These are phyloP conservation scores for Ariopsis seemanni DNA, from an alignment of 2,113 vertebrate genomes.

Conservation along the genomic window DNA sequence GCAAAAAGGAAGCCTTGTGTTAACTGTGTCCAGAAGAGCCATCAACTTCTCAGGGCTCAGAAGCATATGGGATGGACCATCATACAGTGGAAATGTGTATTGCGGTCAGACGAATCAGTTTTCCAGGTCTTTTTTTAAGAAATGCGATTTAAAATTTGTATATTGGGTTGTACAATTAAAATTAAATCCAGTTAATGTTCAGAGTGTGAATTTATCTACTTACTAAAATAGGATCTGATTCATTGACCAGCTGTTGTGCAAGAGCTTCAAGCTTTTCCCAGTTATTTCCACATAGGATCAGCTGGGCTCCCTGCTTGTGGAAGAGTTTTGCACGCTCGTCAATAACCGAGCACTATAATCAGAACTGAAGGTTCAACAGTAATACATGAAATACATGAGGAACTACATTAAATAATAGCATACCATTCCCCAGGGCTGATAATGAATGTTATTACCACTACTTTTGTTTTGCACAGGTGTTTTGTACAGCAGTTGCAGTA, in stretches of 20 bases:
- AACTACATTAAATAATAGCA: constrained; percentile 36
- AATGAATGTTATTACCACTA: constrained; percentile 86
- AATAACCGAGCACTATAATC: not conserved
- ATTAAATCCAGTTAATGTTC: not conserved
- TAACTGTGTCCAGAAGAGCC: too few species aligned
- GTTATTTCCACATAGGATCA: constrained; percentile 87
- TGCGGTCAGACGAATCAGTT: too few species aligned
- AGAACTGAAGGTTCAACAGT: not conserved
- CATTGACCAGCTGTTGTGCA: constrained; percentile 75
- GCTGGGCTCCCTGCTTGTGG: constrained; percentile 82
- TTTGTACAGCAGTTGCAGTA: constrained; percentile 79
- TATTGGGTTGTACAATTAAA: not conserved
- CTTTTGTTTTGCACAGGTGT: constrained; percentile 87
- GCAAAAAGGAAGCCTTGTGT: too few species aligned
- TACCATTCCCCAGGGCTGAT: constrained; percentile 88
- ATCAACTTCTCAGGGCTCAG: too few species aligned
- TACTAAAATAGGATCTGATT: constrained; percentile 84
- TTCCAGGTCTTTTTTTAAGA: too few species aligned
- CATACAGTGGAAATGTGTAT: too few species aligned
- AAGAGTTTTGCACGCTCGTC: constrained; percentile 87
- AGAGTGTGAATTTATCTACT: constrained; percentile 47
- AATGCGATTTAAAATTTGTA: not conserved
- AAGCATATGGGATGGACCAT: too few species aligned
- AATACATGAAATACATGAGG: not conserved
- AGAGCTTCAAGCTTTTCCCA: constrained; percentile 86